Base-by-base conservation (phyloP, 2,797 vertebrate species). In the Pseudochaenichthys georgianus region DNA sequence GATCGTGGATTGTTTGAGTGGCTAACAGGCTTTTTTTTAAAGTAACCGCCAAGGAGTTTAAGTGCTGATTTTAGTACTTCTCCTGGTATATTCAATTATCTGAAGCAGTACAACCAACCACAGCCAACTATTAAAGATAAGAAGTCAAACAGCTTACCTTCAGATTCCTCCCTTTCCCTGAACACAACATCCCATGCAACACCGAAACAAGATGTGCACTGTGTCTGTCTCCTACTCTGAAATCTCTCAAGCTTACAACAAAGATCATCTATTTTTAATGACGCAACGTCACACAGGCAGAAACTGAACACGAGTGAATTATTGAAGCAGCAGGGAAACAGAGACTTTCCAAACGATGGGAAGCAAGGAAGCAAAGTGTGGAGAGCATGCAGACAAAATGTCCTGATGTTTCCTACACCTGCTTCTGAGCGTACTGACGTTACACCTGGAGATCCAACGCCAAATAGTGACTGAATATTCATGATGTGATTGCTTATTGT, bases 191-290 rank as follows among this genome's bases (percentile, higher is more conserved):
- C 64, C 38, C 58, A 60, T 72, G 63, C 17, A 31, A 52, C 73
- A 13, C 41, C 21, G 65, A 71, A 55, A 70, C 54, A 7, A 61
- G 68, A 78, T 1, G 65, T 58, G 80, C 71, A 64, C 81, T 69
- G 82, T 9, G 13, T 47, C 74, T 69, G 82, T 9, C 13, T 47
- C 74, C 70, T 81, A 38, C 69, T 78, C 81, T 68, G 75, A 79
- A 55, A 76, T 84, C 78, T 82, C 82, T 75, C 72, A 53, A 80
- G 73, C 74, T 66, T 74, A 85, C 87, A 82, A 91, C 85, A 89
- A 90, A 91, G 82, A 79, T 38, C 82, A 90, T 94, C 73, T 54
- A 92, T 94, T 88, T 92, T 94, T 94, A 86, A 95, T 76, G 81
- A 78, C 1, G 68, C 76, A 12, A 65, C 78, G 66, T 89, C 91